Percentiles rank a stretch among this genome's conserved stretches.
Conservation (phyloP, 2,797 vertebrate genomes). For the Choloepus didactylus region DNA sequence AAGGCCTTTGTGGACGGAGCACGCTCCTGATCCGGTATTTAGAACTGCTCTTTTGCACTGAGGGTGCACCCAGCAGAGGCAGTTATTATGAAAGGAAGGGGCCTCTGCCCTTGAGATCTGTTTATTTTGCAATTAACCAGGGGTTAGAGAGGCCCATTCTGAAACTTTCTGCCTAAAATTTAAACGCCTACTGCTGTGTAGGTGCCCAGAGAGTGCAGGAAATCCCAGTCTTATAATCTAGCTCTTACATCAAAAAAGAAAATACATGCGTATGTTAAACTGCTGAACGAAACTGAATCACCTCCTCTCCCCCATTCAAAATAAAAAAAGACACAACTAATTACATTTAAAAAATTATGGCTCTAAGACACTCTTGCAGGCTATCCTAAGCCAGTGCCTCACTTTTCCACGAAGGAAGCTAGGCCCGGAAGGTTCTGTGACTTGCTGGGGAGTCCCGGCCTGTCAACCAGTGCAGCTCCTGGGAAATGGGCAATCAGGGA, state of each 20-base stretch:
- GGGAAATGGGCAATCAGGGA: background rate
- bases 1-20: background rate
- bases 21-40: background rate
- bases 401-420: conserved; percentile 1
- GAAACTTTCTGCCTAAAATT: conserved; percentile 53
- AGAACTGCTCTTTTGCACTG: conserved; percentile 12
- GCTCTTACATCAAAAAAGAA: conserved; percentile 71
- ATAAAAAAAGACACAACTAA: conserved; percentile 63
- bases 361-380: background rate
- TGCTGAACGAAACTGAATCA: conserved; percentile 65
- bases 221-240: conserved; percentile 62
- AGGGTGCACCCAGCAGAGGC: background rate
- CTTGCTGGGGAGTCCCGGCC: background rate
- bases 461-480: background rate
- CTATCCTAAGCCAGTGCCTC: conserved; percentile 26
- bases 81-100: conserved; percentile 57
- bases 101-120: conserved; percentile 58
- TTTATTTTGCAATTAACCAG: conserved; percentile 70
- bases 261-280: conserved; percentile 55
- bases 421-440: background rate
- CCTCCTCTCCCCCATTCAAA: conserved; percentile 17
- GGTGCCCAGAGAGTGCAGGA: conserved; percentile 58
- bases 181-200: conserved; percentile 49
- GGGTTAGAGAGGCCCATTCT: conserved; percentile 60
- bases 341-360: conserved; percentile 11